Evolutionary conservation across 2,113 vertebrate species (phyloP), one percentile per base, ranked within the genome.

Genomic region (Grus americana): DNA sequence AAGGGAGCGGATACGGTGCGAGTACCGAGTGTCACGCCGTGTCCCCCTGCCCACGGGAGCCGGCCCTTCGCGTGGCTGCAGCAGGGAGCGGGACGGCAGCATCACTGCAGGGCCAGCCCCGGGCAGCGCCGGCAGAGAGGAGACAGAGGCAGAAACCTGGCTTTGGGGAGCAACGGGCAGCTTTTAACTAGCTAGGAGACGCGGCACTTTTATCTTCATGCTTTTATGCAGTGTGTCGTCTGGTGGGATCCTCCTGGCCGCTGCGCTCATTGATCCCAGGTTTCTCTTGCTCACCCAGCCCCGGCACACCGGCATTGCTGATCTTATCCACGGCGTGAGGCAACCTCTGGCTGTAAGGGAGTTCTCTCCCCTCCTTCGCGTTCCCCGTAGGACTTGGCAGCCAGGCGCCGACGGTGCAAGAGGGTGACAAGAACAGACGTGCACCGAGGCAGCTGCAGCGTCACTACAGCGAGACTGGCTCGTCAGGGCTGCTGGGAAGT

Each of bases 351-450:
- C 10, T 5, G 0, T 20, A 3, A 76, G 90, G 86, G 75, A 91
- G 81, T 49, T 68, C 81, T 84, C 70, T 62, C 62, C 34, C 32
- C 12, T 91, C 59, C 70, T 71, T 5, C 15, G 2, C 26, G 0
- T 46, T 86, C 74, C 66, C 84, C 1, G 10, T 12, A n/a, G 62
- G 74, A 90, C 18, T 62, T 86, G 92, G 83, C 94, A 94, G 88
- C 67, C 79, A 15, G 79, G 61, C 3, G 0, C 88, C 3, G 0
- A 7, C 86, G 3, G 66, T 14, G 74, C 81, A 80, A 30, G 90
- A 75, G 70, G 73, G 85, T 66, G 93, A 91, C 97, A 95, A 97
- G 97, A 97, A 85, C 79, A 70, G 94, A 57, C 93, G 78, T 92
- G 94, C 86, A 82, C 11, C 0, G 10, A 47, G 90, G 96, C 42